A percentile compares a stretch with the other conserved stretches of the same genome.
Conservation (phyloP, 2,113 vertebrate species). For the Fregetta grallaria region DNA sequence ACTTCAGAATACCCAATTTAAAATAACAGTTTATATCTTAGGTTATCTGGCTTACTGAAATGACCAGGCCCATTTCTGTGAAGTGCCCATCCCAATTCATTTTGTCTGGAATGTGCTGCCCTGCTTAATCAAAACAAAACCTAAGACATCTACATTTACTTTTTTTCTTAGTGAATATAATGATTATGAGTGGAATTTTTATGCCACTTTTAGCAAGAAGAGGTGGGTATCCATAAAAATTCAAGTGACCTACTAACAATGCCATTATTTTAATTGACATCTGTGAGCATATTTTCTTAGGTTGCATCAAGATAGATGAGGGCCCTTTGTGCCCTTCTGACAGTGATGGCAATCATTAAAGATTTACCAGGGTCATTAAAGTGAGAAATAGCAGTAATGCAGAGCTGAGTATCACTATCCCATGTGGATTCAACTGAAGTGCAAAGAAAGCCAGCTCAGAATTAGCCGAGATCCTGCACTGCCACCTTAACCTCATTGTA, state of each 20-base stretch:
- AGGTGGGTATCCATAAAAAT: neutral
- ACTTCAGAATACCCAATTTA: neutral
- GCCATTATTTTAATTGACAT: conserved; percentile 61
- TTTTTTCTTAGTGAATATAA: neutral
- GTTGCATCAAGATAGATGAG: conserved; percentile 18
- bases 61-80: neutral
- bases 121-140: conserved; percentile 11
- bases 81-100: conserved; percentile 7
- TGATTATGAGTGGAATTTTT: neutral
- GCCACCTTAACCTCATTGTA: neutral
- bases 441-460: neutral
- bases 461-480: neutral
- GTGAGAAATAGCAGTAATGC: conserved; percentile 58
- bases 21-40: neutral
- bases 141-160: neutral
- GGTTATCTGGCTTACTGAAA: neutral
- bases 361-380: conserved; percentile 60
- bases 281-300: neutral
- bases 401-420: conserved; percentile 26
- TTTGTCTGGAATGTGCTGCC: neutral
- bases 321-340: conserved; percentile 47
- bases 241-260: neutral
- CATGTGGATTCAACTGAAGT: neutral
- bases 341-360: conserved; percentile 57
- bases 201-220: neutral